phyloP scores from a whole-genome alignment of 2,113 vertebrate species.

The Acanthochromis polyacanthus region DNA sequence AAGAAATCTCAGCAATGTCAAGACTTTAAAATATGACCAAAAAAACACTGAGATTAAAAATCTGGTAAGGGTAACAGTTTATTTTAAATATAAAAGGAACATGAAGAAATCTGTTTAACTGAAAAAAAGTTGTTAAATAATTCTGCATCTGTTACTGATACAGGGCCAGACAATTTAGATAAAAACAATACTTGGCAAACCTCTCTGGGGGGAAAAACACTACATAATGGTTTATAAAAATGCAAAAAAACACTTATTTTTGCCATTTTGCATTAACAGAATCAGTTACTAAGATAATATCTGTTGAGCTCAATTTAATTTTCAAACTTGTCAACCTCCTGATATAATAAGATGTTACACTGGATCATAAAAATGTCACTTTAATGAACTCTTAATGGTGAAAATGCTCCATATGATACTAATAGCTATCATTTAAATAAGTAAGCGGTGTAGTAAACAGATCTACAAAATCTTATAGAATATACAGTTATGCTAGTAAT shows the following conservation, averaged over 20 bases:
- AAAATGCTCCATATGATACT: neutral
- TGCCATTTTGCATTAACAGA: too few species aligned
- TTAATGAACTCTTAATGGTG: neutral
- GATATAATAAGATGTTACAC: neutral
- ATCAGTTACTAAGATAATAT: too few species aligned
- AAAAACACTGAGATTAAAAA: neutral
- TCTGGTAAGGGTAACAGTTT: neutral
- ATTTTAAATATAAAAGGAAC: too few species aligned
- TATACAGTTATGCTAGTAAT: too few species aligned
- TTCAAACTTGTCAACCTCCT: too few species aligned
- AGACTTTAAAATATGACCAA: slow-evolving; percentile 21
- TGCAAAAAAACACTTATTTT: neutral
- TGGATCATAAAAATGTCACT: neutral
- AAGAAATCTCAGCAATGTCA: slow-evolving; percentile 26
- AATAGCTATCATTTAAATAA: neutral
- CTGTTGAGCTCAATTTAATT: too few species aligned
- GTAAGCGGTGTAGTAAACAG: neutral
- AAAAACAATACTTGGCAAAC: neutral
- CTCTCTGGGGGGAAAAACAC: neutral
- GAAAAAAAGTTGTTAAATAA: too few species aligned
- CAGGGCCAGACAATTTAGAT: too few species aligned
- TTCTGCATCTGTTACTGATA: too few species aligned
- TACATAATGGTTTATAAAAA: neutral
- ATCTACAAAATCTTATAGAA: too few species aligned
- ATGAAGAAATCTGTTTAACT: too few species aligned